Evolutionary conservation across 2,888 invertebrate species (phyloP).

Genomic region (Sipha maydis): DNA sequence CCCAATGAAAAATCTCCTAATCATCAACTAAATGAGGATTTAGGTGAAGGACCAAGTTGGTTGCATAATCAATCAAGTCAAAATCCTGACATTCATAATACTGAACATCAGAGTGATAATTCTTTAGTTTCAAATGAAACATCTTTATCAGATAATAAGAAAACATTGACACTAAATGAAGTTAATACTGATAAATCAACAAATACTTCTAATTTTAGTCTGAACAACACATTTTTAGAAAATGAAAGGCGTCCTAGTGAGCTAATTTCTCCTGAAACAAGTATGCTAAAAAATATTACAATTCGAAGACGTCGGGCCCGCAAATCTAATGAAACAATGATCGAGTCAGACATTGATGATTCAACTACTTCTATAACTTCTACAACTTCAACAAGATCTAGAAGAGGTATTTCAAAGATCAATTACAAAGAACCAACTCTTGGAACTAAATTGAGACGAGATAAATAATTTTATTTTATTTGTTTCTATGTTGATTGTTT

Average conservation of each 20-base stretch:
- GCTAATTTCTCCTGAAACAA: background rate
- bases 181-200: background rate
- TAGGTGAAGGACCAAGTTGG: constrained; percentile 18
- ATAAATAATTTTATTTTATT: background rate
- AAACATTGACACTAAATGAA: background rate
- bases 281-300: constrained; percentile 36
- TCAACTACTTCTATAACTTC: background rate
- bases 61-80: background rate
- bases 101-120: background rate
- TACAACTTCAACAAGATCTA: background rate
- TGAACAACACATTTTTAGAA: background rate
- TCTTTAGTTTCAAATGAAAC: background rate
- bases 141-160: background rate
- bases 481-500: background rate
- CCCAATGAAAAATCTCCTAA: background rate
- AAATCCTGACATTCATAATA: background rate
- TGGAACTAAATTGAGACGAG: constrained; percentile 25
- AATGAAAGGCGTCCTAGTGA: background rate
- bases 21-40: background rate
- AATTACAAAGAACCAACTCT: constrained; percentile 10
- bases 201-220: background rate
- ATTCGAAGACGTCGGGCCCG: background rate
- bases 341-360: background rate
- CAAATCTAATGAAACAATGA: constrained; percentile 24
- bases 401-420: background rate